phyloP scores from a whole-genome alignment of 2,113 vertebrate species.

The Corvus cornix region DNA sequence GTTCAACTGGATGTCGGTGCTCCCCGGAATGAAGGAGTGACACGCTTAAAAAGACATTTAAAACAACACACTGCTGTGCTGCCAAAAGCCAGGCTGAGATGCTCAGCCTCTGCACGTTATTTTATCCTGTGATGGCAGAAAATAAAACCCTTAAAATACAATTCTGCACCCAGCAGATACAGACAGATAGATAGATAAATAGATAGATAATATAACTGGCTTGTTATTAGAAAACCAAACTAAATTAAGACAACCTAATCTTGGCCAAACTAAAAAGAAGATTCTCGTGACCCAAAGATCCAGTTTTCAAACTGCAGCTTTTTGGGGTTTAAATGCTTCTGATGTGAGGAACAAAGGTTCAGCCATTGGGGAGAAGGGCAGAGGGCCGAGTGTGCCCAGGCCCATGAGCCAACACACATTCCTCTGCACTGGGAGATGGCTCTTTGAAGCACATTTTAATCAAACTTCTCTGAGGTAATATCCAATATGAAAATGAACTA shows the following conservation, averaged over 20 bases:
- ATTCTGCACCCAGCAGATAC: neutral
- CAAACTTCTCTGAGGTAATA: neutral
- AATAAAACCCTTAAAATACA: neutral
- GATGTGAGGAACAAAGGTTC: neutral
- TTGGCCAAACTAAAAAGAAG: neutral
- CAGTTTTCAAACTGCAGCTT: neutral
- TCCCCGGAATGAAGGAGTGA: neutral
- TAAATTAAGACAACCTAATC: neutral
- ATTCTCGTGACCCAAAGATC: neutral
- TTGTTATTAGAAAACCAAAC: neutral
- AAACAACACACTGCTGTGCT: neutral
- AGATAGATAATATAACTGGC: neutral
- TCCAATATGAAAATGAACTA: neutral
- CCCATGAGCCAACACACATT: neutral
- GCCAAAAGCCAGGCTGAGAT: neutral
- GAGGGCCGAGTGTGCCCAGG: neutral
- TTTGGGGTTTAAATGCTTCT: neutral
- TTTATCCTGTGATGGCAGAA: neutral
- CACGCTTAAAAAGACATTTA: neutral
- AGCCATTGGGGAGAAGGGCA: neutral
- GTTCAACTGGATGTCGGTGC: neutral
- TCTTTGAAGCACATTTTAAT: neutral
- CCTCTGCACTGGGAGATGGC: neutral
- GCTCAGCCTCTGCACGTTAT: neutral
- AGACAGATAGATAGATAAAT: neutral